Conservation (phyloP, 2,797 vertebrate genomes). For the Trachops cirrhosus region DNA sequence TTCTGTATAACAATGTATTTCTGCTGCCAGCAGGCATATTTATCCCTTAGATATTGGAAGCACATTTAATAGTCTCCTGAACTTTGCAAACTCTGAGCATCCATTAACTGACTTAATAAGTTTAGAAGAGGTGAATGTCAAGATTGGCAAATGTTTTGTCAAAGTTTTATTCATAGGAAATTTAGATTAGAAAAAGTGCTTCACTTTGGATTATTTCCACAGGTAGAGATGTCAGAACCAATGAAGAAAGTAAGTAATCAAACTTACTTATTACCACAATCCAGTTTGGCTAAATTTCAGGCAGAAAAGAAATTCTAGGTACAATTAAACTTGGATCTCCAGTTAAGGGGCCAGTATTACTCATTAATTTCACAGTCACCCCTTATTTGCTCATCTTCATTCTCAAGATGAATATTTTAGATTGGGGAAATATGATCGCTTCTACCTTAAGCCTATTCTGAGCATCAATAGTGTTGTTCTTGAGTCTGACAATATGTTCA, state of each 20-base stretch:
- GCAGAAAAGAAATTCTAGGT: constrained; percentile 2
- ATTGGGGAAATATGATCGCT: background rate
- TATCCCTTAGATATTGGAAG: background rate
- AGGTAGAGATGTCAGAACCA: constrained; percentile 34
- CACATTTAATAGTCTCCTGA: background rate
- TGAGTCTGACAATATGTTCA: background rate
- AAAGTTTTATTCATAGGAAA: constrained; percentile 8
- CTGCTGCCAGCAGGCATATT: background rate
- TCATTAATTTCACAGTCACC: background rate
- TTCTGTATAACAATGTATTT: background rate
- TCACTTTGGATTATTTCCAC: constrained; percentile 13
- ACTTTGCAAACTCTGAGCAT: background rate
- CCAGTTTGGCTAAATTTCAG: constrained; percentile 9
- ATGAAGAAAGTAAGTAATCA: constrained; percentile 50
- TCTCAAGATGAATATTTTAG: constrained; percentile 13
- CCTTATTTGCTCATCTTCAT: background rate
- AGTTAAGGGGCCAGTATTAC: background rate
- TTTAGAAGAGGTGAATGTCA: background rate
- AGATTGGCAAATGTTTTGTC: background rate
- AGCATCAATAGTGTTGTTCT: background rate
- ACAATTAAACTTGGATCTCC: constrained; percentile 9
- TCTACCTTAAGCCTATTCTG: background rate
- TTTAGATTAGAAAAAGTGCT: background rate
- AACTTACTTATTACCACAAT: constrained; percentile 34
- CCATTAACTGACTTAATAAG: background rate